Evolutionary conservation across 1,140 invertebrate genomes (phyloP).

Genomic region (Panagrolaimus sp.): DNA sequence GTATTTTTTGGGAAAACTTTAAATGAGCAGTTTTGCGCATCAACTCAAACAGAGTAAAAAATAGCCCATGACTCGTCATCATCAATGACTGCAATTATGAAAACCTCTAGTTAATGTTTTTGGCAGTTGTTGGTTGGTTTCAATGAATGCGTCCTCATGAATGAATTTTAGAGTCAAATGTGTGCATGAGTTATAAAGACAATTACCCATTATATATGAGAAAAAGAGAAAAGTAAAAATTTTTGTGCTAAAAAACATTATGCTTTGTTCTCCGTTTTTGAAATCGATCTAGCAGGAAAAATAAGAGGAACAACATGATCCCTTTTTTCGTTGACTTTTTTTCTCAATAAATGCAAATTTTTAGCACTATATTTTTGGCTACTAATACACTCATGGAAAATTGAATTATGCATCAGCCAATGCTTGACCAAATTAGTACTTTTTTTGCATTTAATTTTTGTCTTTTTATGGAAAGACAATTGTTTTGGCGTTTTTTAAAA

Average conservation of each 20-base stretch:
- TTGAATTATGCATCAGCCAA: not conserved
- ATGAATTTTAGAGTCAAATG: not conserved
- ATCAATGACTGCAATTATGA: conserved; percentile 12
- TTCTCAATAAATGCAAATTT: too few relatives aligned
- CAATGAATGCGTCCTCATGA: not conserved
- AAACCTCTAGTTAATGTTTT: conserved; percentile 9
- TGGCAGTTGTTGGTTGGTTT: conserved; percentile 9
- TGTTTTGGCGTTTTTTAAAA: not conserved
- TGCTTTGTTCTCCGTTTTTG: not conserved
- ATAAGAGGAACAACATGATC: not conserved
- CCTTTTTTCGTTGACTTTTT: too few relatives aligned
- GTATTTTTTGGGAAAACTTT: too few relatives aligned
- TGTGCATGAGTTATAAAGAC: not conserved
- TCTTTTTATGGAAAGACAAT: not conserved
- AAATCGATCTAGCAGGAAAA: conserved; percentile 1
- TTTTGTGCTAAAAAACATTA: not conserved
- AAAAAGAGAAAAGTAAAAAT: not conserved
- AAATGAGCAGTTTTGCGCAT: not conserved
- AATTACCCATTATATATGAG: conserved; percentile 2
- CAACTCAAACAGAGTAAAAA: not conserved
- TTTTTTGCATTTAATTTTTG: not conserved
- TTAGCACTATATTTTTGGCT: too few relatives aligned
- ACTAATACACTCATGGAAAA: not conserved
- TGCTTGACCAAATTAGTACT: conserved; percentile 2
- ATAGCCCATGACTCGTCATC: not conserved